Evolutionary conservation across 2,797 vertebrate species (phyloP).

Genomic region (Alexandromys oeconomus): DNA sequence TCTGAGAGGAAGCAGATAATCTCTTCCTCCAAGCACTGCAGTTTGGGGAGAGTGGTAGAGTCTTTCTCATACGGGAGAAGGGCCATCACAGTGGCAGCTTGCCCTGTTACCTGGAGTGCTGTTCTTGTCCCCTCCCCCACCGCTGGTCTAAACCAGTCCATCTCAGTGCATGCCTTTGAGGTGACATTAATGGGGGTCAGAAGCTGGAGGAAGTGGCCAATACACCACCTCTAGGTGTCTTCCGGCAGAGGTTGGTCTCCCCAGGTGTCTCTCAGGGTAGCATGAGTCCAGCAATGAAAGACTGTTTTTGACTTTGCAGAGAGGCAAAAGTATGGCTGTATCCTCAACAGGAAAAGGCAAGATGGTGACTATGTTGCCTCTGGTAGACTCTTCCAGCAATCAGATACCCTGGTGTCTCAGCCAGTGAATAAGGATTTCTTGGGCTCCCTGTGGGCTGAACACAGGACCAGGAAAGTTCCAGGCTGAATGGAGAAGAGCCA

Average conservation of each 20-base stretch:
- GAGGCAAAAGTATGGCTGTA: not conserved
- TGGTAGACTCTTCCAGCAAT: not conserved
- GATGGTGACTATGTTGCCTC: not conserved
- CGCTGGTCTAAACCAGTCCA: not conserved
- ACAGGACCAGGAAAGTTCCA: accelerated
- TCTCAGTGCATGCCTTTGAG: not conserved
- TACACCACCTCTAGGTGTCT: not conserved
- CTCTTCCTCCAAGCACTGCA: not conserved
- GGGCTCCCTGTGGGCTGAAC: too few relatives aligned
- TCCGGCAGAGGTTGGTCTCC: not conserved
- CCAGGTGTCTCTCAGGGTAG: not conserved
- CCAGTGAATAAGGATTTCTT: not conserved
- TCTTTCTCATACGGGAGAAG: not conserved
- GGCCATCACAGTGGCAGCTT: not conserved
- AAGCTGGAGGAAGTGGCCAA: not conserved
- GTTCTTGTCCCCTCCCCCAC: not conserved
- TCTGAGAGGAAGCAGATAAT: not conserved
- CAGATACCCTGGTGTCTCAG: not conserved
- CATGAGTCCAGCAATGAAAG: not conserved
- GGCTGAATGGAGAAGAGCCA: not conserved
- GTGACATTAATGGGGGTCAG: not conserved
- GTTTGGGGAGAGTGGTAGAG: not conserved
- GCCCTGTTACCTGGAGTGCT: too few relatives aligned
- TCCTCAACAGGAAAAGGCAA: not conserved
- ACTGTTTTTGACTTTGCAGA: not conserved